Percentiles rank a stretch among this genome's conserved stretches.
These are phyloP conservation scores for Drosophila suboccidentalis DNA, from an alignment of 2,888 invertebrate species.

Conservation along the genomic window DNA sequence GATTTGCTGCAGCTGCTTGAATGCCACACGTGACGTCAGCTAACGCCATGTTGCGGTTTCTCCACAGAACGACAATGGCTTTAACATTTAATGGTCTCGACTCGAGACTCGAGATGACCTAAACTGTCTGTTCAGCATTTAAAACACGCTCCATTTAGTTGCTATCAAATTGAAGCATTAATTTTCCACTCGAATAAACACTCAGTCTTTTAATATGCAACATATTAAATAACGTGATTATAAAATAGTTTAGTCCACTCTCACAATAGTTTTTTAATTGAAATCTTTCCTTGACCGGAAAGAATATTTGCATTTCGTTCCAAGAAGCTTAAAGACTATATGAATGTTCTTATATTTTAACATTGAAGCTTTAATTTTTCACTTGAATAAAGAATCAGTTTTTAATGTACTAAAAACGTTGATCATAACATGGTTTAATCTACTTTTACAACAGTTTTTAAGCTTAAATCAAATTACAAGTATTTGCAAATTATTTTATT, in stretches of 20 bases:
- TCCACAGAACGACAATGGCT: constrained; percentile 18
- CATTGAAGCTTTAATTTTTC: background rate
- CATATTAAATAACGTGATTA: background rate
- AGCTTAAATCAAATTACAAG: too few species aligned
- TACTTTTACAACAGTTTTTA: background rate
- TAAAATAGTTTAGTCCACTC: background rate
- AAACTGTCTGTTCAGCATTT: constrained; percentile 10
- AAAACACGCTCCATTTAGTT: background rate
- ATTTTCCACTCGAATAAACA: background rate
- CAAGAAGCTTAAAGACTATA: too few species aligned
- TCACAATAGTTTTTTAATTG: background rate
- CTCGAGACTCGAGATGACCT: constrained; percentile 10
- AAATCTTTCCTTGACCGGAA: background rate
- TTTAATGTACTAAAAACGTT: too few species aligned
- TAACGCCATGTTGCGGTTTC: constrained; percentile 10
- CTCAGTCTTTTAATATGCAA: background rate
- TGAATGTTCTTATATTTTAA: too few species aligned
- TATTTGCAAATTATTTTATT: too few species aligned
- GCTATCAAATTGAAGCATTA: background rate
- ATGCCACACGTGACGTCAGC: constrained; percentile 48
- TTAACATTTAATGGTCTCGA: constrained; percentile 37
- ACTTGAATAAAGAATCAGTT: too few species aligned
- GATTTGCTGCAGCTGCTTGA: constrained; percentile 33
- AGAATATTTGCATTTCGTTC: too few species aligned
- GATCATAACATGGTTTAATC: too few species aligned